Evolutionary conservation across 2,797 vertebrate species (phyloP).

Genomic region (Taenioides sp.): DNA sequence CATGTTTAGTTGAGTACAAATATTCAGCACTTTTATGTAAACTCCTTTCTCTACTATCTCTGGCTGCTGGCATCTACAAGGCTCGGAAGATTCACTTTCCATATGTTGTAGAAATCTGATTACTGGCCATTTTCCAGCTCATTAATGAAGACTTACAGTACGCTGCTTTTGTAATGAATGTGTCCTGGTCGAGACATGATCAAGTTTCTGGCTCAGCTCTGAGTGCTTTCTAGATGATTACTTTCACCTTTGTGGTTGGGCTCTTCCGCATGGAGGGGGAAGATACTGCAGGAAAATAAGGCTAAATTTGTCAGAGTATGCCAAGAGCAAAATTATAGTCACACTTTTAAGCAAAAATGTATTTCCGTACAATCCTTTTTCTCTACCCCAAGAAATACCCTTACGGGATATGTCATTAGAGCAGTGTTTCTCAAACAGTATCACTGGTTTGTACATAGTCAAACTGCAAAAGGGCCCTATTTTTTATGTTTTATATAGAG

Average conservation of each 20-base stretch:
- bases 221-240: slow-evolving; percentile 73
- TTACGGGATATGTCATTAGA: not conserved
- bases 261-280: slow-evolving; percentile 55
- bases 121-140: slow-evolving; percentile 74
- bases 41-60: not conserved
- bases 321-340: slow-evolving; percentile 59
- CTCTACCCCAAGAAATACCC: not conserved
- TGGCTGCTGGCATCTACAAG: slow-evolving; percentile 23
- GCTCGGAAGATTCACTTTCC: slow-evolving; percentile 55
- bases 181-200: slow-evolving; percentile 70
- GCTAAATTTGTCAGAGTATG: slow-evolving; percentile 47
- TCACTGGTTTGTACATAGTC: too few relatives aligned
- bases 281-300: slow-evolving; percentile 49
- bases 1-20: too few relatives aligned
- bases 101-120: slow-evolving; percentile 74
- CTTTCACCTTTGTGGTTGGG: slow-evolving; percentile 69
- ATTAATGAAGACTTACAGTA: slow-evolving; percentile 72
- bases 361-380: not conserved
- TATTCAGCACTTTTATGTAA: not conserved
- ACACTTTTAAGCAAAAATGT: slow-evolving; percentile 27
- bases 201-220: slow-evolving; percentile 65
- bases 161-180: slow-evolving; percentile 71
- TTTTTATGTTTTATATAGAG: too few relatives aligned
- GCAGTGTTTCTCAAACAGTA: too few relatives aligned
- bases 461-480: too few relatives aligned